Percentiles rank a stretch among this genome's conserved stretches.
These are phyloP conservation scores for Spialia ferax DNA, from an alignment of 2,888 invertebrate species.

Conservation along the genomic window DNA sequence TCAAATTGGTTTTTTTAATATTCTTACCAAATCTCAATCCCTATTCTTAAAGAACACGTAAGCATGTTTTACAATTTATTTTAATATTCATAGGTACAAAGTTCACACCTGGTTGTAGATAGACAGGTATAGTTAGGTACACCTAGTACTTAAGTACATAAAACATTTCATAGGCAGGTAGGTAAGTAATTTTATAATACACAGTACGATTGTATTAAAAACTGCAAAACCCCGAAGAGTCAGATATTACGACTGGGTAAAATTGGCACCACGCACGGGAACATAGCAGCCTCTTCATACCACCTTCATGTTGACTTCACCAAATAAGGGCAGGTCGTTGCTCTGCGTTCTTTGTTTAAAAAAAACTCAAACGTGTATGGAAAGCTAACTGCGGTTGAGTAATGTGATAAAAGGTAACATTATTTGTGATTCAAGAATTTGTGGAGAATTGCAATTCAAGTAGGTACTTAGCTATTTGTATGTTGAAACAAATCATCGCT, in stretches of 20 bases:
- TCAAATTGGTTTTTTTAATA: constrained; percentile 62
- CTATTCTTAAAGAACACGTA: neutral
- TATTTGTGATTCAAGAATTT: constrained; percentile 40
- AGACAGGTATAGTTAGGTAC: no score
- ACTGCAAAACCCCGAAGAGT: neutral
- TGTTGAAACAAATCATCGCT: constrained; percentile 36
- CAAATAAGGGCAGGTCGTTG: constrained; percentile 81
- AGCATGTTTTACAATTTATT: neutral
- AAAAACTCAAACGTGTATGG: constrained; percentile 74
- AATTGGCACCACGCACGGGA: constrained; percentile 40
- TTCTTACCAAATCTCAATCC: constrained; percentile 58
- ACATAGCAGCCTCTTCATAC: constrained; percentile 50
- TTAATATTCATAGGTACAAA: neutral
- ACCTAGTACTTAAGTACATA: no score
- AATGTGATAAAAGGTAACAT: constrained; percentile 59
- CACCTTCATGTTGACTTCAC: constrained; percentile 62
- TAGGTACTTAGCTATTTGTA: no score
- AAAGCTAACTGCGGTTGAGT: constrained; percentile 67
- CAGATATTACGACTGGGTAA: constrained; percentile 21
- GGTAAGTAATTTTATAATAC: neutral
- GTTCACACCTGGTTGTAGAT: neutral
- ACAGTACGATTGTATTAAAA: neutral
- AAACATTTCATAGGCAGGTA: no score
- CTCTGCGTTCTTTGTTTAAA: constrained; percentile 77
- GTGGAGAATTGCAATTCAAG: constrained; percentile 50